Evolutionary conservation across 2,113 vertebrate genomes (phyloP).

Genomic region (Aphyosemion australe): DNA sequence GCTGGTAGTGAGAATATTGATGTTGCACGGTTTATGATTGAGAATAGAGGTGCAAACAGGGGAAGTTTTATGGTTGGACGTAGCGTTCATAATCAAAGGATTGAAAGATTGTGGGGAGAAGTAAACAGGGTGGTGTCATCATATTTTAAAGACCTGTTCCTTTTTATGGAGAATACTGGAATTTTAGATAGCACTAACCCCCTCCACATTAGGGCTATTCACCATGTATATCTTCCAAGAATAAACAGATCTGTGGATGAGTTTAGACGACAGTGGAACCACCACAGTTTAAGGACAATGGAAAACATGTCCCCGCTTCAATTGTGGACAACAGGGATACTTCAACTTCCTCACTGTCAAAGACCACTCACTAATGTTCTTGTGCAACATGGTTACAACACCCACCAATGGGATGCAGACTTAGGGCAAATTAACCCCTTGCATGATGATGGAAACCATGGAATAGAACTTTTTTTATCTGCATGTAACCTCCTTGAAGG

Average conservation of each 20-base stretch:
- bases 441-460: background rate
- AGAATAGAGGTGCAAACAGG: background rate
- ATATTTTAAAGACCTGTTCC: slow-evolving; percentile 20
- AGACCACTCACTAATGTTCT: background rate
- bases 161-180: slow-evolving; percentile 14
- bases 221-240: slow-evolving; percentile 17
- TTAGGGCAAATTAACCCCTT: background rate
- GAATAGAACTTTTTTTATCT: background rate
- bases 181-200: slow-evolving; percentile 10
- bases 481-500: background rate
- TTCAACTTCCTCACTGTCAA: slow-evolving; percentile 3
- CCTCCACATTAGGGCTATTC: background rate
- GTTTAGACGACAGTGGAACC: background rate
- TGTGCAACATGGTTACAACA: background rate
- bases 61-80: slow-evolving; percentile 1
- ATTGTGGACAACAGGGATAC: slow-evolving; percentile 30
- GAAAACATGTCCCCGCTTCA: slow-evolving; percentile 16
- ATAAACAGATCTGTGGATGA: slow-evolving; percentile 29
- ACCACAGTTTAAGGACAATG: slow-evolving; percentile 35
- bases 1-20: slow-evolving; percentile 9
- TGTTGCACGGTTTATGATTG: slow-evolving; percentile 1
- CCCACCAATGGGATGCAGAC: background rate
- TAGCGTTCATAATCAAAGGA: slow-evolving; percentile 13
- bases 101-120: slow-evolving; percentile 13
- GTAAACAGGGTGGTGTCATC: slow-evolving; percentile 17